Base-by-base conservation (phyloP, 92 coral and sea anemone genomes). In the Umimayanthus kanabou region DNA sequence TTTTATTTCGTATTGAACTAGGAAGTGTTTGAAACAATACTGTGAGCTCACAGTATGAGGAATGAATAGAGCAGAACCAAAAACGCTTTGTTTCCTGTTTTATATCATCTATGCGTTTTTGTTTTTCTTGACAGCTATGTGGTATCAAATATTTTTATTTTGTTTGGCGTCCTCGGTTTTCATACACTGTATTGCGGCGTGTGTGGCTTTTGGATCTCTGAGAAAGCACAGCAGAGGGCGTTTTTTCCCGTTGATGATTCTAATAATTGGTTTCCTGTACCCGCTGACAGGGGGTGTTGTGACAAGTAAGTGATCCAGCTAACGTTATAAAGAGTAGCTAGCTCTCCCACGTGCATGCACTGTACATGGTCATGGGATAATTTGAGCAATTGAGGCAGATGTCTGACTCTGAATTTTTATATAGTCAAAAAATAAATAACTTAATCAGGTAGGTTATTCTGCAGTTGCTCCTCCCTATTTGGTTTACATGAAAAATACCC, bases 271-370 rank as follows among this genome's bases (percentile, higher is more conserved):
- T 58, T 97, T 97, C 89, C 90, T 97, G n/a, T 97, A 95, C 85
- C 99, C 99, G 30, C 90, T 95, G 58, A 95, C 98, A 79, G 99
- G 97, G 80, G 99, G 99, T 53, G 93, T 95, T 67, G 87, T 97
- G 72, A 93, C 99, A 75, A 97, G 99, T 97, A 91, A 93, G 99
- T 88, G 42, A 28, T 75, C 50, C 45, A 42, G 45, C 7, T 42
- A 33, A 42, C 45, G 7, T 3, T 42, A 3, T 0, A 42, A 33
- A 33, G 37, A 33, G 37, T 33, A 33, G 37, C 37, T 33, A 33
- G 2, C 37, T 33, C 37, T 33, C 37, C 37, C 37, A 33, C 37
- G 1, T 33, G 37, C 37, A 33, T 33, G 37, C 37, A 33, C 49
- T 43, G 49, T 43, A 43, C 49, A 43, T 43, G 49, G 49, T 6